Evolutionary conservation across 2,797 vertebrate species (phyloP).

Genomic region (Ctenosaura bakeri): DNA sequence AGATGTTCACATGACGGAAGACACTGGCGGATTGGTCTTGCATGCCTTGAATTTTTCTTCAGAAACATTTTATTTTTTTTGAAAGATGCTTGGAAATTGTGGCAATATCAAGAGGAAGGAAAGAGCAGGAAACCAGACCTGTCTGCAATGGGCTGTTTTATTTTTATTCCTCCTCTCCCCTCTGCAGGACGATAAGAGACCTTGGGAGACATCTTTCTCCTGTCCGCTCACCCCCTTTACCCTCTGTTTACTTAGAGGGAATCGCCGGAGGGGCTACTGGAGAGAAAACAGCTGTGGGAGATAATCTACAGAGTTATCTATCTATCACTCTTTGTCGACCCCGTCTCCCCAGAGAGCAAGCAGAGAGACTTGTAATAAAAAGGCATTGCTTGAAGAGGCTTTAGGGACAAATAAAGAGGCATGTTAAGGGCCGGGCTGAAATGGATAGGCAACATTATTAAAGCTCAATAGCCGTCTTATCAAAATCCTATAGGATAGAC

Average conservation of each 20-base stretch:
- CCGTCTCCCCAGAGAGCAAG: constrained; percentile 82
- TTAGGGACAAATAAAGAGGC: constrained; percentile 88
- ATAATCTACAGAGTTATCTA: constrained; percentile 89
- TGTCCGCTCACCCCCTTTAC: constrained; percentile 77
- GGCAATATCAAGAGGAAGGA: background rate
- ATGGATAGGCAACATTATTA: constrained; percentile 90
- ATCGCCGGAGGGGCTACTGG: constrained; percentile 81
- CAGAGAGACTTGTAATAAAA: constrained; percentile 85
- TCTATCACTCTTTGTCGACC: constrained; percentile 84
- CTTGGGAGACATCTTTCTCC: constrained; percentile 72
- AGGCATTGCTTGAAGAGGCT: constrained; percentile 85
- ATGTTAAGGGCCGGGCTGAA: constrained; percentile 86
- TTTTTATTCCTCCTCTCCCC: background rate
- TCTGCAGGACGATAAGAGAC: constrained; percentile 71
- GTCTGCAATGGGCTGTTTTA: constrained; percentile 48
- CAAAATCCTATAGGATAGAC: constrained; percentile 88
- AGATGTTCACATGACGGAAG: background rate
- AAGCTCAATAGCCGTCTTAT: constrained; percentile 91
- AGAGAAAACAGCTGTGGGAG: constrained; percentile 88
- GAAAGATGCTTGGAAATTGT: constrained; percentile 6
- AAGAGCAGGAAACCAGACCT: constrained; percentile 28
- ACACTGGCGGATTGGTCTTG: background rate
- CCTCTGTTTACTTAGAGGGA: constrained; percentile 89
- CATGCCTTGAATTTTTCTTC: background rate
- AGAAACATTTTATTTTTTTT: too few relatives aligned